A percentile compares a stretch with the other conserved stretches of the same genome.
phyloP scores from a whole-genome alignment of 30 jellyfish, hydroid and myxozoan species.

The Turritopsis rubra region DNA sequence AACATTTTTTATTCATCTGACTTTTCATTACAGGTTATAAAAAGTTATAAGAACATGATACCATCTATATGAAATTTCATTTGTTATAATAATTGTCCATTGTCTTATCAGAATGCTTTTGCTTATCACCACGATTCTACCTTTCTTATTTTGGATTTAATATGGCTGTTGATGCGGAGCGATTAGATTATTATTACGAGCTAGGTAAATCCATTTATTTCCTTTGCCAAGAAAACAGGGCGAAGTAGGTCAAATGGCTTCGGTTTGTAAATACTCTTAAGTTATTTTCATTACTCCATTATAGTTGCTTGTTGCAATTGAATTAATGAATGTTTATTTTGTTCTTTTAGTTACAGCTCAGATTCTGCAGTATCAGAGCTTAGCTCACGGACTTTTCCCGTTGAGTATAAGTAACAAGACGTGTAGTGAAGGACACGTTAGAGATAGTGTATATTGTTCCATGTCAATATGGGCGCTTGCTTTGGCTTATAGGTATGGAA shows the following conservation, averaged over 20 bases:
- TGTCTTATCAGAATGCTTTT: background rate
- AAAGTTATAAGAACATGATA: no score
- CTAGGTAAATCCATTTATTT: background rate
- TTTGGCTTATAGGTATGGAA: slow-evolving; percentile 61
- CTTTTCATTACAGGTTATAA: background rate
- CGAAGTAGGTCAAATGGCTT: no score
- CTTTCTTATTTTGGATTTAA: no score
- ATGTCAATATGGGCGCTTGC: slow-evolving; percentile 79
- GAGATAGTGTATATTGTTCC: slow-evolving; percentile 93
- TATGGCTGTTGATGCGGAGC: background rate
- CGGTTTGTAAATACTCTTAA: no score
- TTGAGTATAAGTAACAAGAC: slow-evolving; percentile 30
- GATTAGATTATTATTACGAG: background rate
- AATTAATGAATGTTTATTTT: background rate
- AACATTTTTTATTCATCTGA: background rate
- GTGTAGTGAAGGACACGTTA: slow-evolving; percentile 56
- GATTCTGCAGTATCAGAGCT: slow-evolving; percentile 68
- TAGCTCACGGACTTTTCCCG: slow-evolving; percentile 82
- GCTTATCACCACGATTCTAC: background rate
- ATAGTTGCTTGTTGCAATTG: background rate
- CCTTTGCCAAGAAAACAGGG: no score
- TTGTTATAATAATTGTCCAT: background rate
- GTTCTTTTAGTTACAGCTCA: slow-evolving; percentile 50
- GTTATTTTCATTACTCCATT: background rate
- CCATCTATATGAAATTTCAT: no score